phyloP scores from a whole-genome alignment of 2,888 invertebrate genomes.

The Anarsia innoxiella region DNA sequence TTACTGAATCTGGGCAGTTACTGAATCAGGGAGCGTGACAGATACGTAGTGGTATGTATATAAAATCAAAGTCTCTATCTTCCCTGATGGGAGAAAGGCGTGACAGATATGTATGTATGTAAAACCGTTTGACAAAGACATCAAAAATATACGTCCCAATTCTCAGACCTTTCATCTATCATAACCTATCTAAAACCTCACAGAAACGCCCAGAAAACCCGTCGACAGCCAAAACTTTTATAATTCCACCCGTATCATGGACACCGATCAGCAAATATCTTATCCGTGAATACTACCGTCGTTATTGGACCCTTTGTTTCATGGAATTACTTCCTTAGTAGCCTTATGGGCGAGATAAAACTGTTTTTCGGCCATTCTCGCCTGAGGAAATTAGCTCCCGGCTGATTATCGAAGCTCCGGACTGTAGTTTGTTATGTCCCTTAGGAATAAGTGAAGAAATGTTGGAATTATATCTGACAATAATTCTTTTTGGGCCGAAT shows the following conservation, averaged over 20 bases:
- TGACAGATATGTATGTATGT: no score
- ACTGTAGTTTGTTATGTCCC: no score
- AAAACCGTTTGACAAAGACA: no score
- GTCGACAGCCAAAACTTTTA: constrained; percentile 21
- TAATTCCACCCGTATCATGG: constrained; percentile 21
- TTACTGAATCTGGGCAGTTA: no score
- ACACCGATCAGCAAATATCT: constrained; percentile 30
- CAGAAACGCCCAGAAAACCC: constrained; percentile 2
- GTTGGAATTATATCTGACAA: no score
- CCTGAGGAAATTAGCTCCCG: constrained; percentile 41
- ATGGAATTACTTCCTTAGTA: constrained; percentile 55
- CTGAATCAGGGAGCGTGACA: no score
- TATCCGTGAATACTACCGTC: constrained; percentile 31
- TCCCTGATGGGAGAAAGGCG: no score
- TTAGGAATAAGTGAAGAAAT: no score
- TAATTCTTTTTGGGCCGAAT: no score
- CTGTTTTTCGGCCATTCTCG: constrained; percentile 35
- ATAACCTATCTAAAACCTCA: not conserved
- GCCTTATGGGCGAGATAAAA: constrained; percentile 59
- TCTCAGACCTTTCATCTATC: not conserved
- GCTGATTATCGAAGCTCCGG: constrained; percentile 40
- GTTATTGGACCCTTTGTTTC: constrained; percentile 54
- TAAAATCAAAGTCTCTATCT: no score
- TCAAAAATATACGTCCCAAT: no score
- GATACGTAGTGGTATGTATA: no score